These are phyloP conservation scores for Pocillopora grandis DNA, from an alignment of 92 coral and sea anemone genomes.

Conservation along the genomic window DNA sequence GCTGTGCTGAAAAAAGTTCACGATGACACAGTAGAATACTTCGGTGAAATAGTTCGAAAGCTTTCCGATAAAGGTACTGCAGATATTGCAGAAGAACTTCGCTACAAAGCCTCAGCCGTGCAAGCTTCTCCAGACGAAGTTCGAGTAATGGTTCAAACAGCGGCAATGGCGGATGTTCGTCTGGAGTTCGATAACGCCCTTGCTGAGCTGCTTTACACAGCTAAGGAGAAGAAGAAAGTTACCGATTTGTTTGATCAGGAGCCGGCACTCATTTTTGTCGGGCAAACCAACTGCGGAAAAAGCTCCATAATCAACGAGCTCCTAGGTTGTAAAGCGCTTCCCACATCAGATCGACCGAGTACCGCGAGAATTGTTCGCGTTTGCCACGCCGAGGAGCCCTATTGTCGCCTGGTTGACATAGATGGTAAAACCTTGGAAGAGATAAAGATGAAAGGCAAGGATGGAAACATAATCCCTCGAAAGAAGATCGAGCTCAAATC, in stretches of 20 bases:
- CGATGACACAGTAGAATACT: slow-evolving; percentile 53
- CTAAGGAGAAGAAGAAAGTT: slow-evolving; percentile 54
- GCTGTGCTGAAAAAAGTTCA: slow-evolving; percentile 45
- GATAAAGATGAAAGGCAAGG: slow-evolving; percentile 17
- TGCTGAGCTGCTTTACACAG: slow-evolving; percentile 51
- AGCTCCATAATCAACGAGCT: slow-evolving; percentile 76
- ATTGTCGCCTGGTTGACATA: slow-evolving; percentile 33
- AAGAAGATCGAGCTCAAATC: slow-evolving; percentile 54
- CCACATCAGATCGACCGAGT: slow-evolving; percentile 71
- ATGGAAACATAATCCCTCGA: slow-evolving; percentile 52
- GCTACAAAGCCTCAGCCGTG: not conserved
- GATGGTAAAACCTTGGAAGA: slow-evolving; percentile 33
- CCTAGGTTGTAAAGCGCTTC: slow-evolving; percentile 52
- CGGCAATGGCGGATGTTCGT: slow-evolving; percentile 9
- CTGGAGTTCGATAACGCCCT: slow-evolving; percentile 14
- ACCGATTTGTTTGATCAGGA: slow-evolving; percentile 44
- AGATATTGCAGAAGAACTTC: slow-evolving; percentile 4
- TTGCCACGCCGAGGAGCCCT: slow-evolving; percentile 56
- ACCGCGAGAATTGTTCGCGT: slow-evolving; percentile 73
- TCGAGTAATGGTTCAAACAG: slow-evolving; percentile 3
- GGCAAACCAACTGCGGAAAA: slow-evolving; percentile 79
- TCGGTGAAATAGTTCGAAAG: slow-evolving; percentile 30
- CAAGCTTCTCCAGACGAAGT: slow-evolving; percentile 17
- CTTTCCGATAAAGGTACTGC: slow-evolving; percentile 25
- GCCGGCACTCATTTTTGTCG: slow-evolving; percentile 70